Percentiles rank a stretch among this genome's conserved stretches.
Conservation (phyloP, 64 coral and sea anemone genomes). For the Orbicella faveolata region DNA sequence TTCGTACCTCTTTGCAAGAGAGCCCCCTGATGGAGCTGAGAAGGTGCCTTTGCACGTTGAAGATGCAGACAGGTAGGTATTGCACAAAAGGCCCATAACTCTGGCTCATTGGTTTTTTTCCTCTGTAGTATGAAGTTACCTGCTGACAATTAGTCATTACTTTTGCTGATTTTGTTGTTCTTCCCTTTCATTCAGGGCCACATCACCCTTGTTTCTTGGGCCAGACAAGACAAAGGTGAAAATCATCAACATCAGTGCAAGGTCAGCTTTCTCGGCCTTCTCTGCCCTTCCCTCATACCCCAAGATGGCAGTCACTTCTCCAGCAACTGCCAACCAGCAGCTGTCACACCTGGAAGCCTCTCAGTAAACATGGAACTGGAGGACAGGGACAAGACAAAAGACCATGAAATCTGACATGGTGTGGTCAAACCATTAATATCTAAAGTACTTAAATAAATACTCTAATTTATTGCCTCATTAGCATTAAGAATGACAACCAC, state of each 20-base stretch:
- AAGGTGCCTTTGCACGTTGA: conserved; percentile 91
- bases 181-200: background rate
- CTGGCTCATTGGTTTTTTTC: background rate
- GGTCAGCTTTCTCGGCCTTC: conserved; percentile 53
- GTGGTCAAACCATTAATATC: background rate
- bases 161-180: too few relatives aligned
- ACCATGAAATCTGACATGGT: background rate
- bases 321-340: conserved; percentile 11
- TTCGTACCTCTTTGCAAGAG: conserved; percentile 85
- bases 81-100: background rate
- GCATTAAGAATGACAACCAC: background rate
- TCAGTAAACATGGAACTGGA: conserved; percentile 8
- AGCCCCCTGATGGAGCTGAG: conserved; percentile 96
- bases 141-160: too few relatives aligned
- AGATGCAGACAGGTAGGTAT: conserved; percentile 66
- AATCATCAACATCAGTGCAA: conserved; percentile 27
- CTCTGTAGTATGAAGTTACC: background rate
- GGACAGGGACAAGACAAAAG: background rate
- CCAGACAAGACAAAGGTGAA: conserved; percentile 72
- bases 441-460: background rate
- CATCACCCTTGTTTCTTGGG: background rate
- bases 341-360: conserved; percentile 23
- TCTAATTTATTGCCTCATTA: conserved; percentile 11
- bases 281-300: conserved; percentile 43
- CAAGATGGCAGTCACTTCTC: conserved; percentile 48